Evolutionary conservation across 2,888 invertebrate genomes (phyloP), one percentile per base, ranked within the genome.

Genomic region (Lycocerus yunnanus): DNA sequence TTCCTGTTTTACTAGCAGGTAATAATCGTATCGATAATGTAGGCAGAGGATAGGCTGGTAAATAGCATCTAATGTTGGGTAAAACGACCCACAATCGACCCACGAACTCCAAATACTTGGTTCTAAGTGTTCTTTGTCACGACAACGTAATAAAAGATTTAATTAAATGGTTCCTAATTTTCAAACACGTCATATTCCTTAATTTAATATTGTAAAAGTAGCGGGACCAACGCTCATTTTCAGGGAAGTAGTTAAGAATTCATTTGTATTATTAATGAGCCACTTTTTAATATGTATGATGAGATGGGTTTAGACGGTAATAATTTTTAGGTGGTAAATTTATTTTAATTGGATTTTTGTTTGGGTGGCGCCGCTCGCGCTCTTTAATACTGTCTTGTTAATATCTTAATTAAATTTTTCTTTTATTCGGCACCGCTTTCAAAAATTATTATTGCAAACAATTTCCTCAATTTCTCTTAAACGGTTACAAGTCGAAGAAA

Each of bases 261-360:
- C 75, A 71, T 75, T 75, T 69, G 75, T 75, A 76, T 61, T 71
- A 71, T 66, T 73, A 76, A 73, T 63, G 68, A 67, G 72, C 58
- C 68, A 70, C 72, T 71, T 75, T 72, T 71, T 71, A 74, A 74
- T 70, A 69, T 21, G 59, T 66, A 69, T 66, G 18, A 70, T 69
- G 63, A 69, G 70, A 63, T 72, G 72, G 72, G 74, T 74, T 75
- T n/a, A n/a, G 43, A 73, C 13, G 20, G 73, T 78, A 75, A 76
- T 80, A 80, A 81, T 81, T 80, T 80, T 78, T 74, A 80, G 82
- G 82, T 81, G 82, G 82, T 82, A 82, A 81, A 80, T 80, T 81
- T 81, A 81, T 82, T 81, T 82, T 80, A 83, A 83, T 83, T 82
- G 82, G 83, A 79, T 82, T 83, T 63, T 82, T 78, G 78, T 80